Evolutionary conservation across 2,113 vertebrate species (phyloP).

Genomic region (Corydoras maculifer): DNA sequence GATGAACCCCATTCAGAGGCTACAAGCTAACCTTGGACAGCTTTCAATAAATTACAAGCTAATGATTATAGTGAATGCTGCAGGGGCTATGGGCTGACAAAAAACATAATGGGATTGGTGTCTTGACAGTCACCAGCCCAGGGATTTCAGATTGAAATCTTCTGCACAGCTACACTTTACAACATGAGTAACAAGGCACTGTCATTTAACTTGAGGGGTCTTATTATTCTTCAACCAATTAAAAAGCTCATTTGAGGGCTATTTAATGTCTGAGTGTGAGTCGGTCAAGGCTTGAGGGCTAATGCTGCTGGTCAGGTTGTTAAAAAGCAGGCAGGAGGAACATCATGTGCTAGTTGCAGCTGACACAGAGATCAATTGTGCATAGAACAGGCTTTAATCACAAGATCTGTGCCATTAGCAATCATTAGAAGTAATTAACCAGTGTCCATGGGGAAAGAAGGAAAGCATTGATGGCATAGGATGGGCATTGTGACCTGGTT

Average conservation of each 20-base stretch:
- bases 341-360: not conserved
- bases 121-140: not conserved
- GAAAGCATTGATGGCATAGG: no score
- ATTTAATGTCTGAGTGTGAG: not conserved
- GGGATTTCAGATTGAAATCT: conserved; percentile 15
- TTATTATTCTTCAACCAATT: conserved; percentile 24
- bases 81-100: conserved; percentile 13
- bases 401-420: not conserved
- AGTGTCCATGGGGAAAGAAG: no score
- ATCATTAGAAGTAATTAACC: not conserved
- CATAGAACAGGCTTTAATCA: conserved; percentile 4
- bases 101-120: conserved; percentile 15
- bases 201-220: not conserved
- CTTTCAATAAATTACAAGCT: conserved; percentile 22
- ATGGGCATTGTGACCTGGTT: no score
- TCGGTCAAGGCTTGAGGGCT: not conserved
- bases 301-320: not conserved
- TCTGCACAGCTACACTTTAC: not conserved
- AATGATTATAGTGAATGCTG: not conserved
- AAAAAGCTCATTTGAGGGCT: conserved; percentile 9
- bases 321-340: conserved; percentile 13
- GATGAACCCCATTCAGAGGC: not conserved
- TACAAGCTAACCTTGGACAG: conserved; percentile 5
- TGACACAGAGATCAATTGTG: conserved; percentile 8
- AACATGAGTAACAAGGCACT: conserved; percentile 9